Percentiles rank a stretch among this genome's conserved stretches.
Evolutionary conservation across 2,888 invertebrate species (phyloP).

Genomic region (Conops quadrifasciatus): DNA sequence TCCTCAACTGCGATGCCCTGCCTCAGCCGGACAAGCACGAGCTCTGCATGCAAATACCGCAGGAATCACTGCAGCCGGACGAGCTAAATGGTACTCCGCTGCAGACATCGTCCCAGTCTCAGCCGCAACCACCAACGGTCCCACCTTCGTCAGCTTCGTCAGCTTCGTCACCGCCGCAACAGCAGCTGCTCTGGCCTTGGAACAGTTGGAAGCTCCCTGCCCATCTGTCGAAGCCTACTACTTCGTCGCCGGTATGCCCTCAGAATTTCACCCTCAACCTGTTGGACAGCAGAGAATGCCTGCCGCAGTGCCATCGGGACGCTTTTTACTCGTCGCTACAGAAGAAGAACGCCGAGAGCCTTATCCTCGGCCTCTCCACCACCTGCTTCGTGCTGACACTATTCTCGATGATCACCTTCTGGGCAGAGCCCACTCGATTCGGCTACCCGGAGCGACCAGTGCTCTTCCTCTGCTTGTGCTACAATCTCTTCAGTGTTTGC

Average conservation of each 20-base stretch:
- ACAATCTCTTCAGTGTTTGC: slow-evolving; percentile 80
- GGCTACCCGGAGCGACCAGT: slow-evolving; percentile 93
- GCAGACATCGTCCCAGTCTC: background rate
- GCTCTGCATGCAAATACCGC: slow-evolving; percentile 79
- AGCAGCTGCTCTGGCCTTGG: slow-evolving; percentile 60
- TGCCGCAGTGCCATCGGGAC: slow-evolving; percentile 73
- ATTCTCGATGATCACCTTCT: slow-evolving; percentile 85
- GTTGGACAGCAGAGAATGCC: slow-evolving; percentile 68
- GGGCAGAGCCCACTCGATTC: slow-evolving; percentile 88
- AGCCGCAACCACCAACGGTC: background rate
- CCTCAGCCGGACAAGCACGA: slow-evolving; percentile 76
- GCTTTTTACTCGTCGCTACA: slow-evolving; percentile 74
- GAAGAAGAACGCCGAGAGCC: slow-evolving; percentile 75
- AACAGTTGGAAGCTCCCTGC: slow-evolving; percentile 55
- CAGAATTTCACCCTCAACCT: slow-evolving; percentile 69
- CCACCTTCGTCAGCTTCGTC: background rate
- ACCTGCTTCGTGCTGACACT: slow-evolving; percentile 82
- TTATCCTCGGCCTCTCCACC: slow-evolving; percentile 81
- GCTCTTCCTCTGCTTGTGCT: slow-evolving; percentile 88
- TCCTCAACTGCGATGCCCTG: slow-evolving; percentile 81
- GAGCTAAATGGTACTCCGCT: slow-evolving; percentile 10
- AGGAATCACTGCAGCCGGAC: slow-evolving; percentile 37
- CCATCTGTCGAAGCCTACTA: slow-evolving; percentile 50
- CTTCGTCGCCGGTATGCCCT: slow-evolving; percentile 67
- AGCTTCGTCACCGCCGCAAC: slow-evolving; percentile 21